Percentiles rank a stretch among this genome's conserved stretches.
phyloP scores from a whole-genome alignment of 2,888 invertebrate genomes.

The Tromatobia lineatoria region DNA sequence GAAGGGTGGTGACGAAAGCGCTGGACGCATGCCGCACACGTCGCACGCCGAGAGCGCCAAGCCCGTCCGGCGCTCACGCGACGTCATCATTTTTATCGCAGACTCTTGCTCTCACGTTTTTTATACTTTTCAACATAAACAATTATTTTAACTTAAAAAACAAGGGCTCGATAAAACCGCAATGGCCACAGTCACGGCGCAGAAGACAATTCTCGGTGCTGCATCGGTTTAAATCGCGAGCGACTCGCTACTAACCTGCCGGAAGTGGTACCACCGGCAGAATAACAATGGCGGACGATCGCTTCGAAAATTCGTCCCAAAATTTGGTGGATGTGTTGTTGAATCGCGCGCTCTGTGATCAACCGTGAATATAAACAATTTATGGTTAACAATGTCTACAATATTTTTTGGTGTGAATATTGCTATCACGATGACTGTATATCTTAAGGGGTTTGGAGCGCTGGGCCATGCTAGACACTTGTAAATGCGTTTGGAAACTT shows the following conservation, averaged over 20 bases:
- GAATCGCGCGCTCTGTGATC: neutral
- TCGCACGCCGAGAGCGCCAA: slow-evolving; percentile 30
- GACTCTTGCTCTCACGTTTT: neutral
- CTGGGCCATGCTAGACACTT: neutral
- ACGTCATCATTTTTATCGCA: neutral
- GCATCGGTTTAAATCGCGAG: neutral
- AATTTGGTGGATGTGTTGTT: neutral
- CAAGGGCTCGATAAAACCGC: neutral
- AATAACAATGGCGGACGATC: slow-evolving; percentile 53
- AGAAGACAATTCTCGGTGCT: neutral
- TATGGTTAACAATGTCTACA: slow-evolving; percentile 2
- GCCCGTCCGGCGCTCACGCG: neutral
- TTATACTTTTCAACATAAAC: neutral
- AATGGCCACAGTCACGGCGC: neutral
- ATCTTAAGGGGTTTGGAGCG: neutral
- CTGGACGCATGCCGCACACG: slow-evolving; percentile 59
- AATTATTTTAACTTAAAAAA: neutral
- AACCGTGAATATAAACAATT: neutral
- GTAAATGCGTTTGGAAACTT: neutral
- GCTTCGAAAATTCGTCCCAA: slow-evolving; percentile 4
- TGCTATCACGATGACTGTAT: neutral
- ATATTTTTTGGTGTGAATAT: neutral
- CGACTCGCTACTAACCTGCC: slow-evolving; percentile 12
- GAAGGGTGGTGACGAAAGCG: slow-evolving; percentile 65
- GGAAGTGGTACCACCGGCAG: slow-evolving; percentile 62